A percentile compares a stretch with the other conserved stretches of the same genome.
These are phyloP conservation scores for Bombus pyrosoma DNA, from an alignment of 1,140 invertebrate species.

Conservation along the genomic window DNA sequence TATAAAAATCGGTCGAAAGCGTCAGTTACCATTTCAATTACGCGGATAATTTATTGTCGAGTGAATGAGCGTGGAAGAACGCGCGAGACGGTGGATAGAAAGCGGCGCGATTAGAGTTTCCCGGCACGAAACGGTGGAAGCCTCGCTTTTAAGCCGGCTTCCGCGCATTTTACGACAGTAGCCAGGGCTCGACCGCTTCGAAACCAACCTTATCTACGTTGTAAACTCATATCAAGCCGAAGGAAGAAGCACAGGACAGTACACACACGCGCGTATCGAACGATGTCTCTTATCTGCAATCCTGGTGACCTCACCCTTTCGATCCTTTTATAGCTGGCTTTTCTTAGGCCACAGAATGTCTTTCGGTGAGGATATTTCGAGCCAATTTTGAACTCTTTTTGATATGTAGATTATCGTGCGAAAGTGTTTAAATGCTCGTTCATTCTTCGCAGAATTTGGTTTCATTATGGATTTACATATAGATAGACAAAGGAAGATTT, in stretches of 20 bases:
- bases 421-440: not conserved
- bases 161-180: constrained; percentile 22
- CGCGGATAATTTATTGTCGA: not conserved
- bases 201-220: constrained; percentile 36
- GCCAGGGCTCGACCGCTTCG: constrained; percentile 5
- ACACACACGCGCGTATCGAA: not conserved
- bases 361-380: not conserved
- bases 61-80: not conserved
- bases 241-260: not conserved
- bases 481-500: no score
- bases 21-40: not conserved
- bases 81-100: constrained; percentile 8
- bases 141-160: constrained; percentile 16
- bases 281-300: constrained; percentile 14
- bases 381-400: not conserved
- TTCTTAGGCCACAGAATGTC: not conserved
- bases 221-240: constrained; percentile 33
- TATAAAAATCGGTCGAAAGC: not conserved
- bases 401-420: not conserved
- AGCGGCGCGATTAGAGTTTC: constrained; percentile 28
- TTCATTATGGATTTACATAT: no score
- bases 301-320: not conserved
- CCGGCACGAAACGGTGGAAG: constrained; percentile 3
- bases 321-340: not conserved
- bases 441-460: not conserved